Conservation (phyloP, 2,888 invertebrate genomes). For the Nemoura dubitans region DNA sequence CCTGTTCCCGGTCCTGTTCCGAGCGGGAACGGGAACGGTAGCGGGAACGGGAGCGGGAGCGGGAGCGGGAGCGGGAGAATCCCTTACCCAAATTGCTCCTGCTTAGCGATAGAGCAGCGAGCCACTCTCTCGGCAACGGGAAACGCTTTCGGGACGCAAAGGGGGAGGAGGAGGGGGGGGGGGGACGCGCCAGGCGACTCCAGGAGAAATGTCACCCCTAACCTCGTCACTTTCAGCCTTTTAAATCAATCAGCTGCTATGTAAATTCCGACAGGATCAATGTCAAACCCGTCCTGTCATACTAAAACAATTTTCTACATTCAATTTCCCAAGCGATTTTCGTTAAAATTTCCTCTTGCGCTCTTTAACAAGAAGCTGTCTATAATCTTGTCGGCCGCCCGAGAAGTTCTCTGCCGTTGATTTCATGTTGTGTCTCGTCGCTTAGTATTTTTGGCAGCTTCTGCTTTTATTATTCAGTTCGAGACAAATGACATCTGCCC, state of each 20-base stretch:
- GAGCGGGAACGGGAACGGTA: constrained; percentile 36
- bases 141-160: too few relatives aligned
- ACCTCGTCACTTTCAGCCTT: not conserved
- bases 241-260: constrained; percentile 34
- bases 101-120: not conserved
- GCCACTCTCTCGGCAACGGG: not conserved
- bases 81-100: constrained; percentile 47
- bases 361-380: not conserved
- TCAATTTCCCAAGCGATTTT: not conserved
- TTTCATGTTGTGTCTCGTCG: constrained; percentile 41
- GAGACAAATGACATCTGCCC: constrained; percentile 47
- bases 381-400: not conserved
- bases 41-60: constrained; percentile 32
- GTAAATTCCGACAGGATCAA: constrained; percentile 13
- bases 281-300: not conserved
- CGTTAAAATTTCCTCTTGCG: not conserved
- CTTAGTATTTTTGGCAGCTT: constrained; percentile 44
- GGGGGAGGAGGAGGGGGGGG: too few relatives aligned
- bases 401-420: not conserved
- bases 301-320: not conserved
- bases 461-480: constrained; percentile 43
- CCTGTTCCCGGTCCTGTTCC: not conserved
- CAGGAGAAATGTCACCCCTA: constrained; percentile 9
- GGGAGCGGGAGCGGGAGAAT: constrained; percentile 41
- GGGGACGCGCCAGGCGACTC: too few relatives aligned